These are phyloP conservation scores for Trichomycterus rosablanca DNA, from an alignment of 2,113 vertebrate species.

Conservation along the genomic window DNA sequence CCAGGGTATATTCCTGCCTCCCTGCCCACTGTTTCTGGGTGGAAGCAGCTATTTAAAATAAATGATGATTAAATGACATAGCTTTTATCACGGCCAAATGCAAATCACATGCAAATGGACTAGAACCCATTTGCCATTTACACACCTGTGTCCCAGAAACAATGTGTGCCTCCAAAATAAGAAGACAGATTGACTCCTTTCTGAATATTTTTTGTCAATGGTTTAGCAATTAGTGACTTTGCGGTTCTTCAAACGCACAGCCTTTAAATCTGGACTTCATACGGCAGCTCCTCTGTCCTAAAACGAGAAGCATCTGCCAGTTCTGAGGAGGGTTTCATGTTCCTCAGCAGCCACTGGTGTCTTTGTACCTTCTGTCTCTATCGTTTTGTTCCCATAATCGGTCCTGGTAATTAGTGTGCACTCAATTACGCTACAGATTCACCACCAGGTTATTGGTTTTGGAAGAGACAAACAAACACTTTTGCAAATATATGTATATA, in stretches of 20 bases:
- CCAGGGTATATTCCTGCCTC: too few relatives aligned
- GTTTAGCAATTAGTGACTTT: conserved; percentile 72
- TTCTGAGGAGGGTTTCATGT: conserved; percentile 74
- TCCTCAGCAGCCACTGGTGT: conserved; percentile 63
- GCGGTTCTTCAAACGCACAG: conserved; percentile 63
- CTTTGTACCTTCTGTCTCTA: conserved; percentile 67
- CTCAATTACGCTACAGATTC: conserved; percentile 54
- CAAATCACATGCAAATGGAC: too few relatives aligned
- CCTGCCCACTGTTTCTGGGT: too few relatives aligned
- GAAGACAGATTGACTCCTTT: conserved; percentile 63
- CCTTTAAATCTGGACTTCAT: conserved; percentile 70
- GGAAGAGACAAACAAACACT: conserved; percentile 25
- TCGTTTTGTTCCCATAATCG: conserved; percentile 70
- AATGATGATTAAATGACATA: too few relatives aligned
- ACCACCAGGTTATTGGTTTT: conserved; percentile 39
- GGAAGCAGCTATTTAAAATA: too few relatives aligned
- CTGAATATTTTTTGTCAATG: conserved; percentile 60
- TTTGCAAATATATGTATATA: too few relatives aligned
- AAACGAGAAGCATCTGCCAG: conserved; percentile 76
- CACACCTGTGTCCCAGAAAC: conserved; percentile 46
- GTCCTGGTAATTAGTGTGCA: conserved; percentile 69
- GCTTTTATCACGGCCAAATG: too few relatives aligned
- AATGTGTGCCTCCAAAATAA: conserved; percentile 54
- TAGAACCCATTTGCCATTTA: conserved; percentile 5
- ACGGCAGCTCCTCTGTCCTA: conserved; percentile 62